phyloP scores from a whole-genome alignment of 1,140 invertebrate genomes.

The Bursaphelenchus mucronatus region DNA sequence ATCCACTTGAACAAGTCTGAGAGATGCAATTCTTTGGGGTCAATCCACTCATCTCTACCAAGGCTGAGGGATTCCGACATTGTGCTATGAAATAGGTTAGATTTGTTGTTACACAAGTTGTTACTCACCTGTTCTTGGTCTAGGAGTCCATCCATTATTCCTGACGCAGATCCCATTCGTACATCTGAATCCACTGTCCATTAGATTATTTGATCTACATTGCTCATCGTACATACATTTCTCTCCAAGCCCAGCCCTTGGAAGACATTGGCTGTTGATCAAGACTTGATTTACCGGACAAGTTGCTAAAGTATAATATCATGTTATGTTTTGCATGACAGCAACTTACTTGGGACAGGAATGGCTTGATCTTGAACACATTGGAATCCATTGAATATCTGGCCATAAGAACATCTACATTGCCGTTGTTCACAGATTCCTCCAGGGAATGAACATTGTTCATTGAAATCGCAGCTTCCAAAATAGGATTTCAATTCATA shows the following conservation, averaged over 20 bases:
- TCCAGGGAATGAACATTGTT: conserved; percentile 37
- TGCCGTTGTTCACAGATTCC: conserved; percentile 34
- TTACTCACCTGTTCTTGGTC: neutral
- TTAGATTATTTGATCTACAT: conserved; percentile 22
- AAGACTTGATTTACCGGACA: conserved; percentile 31
- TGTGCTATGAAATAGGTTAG: conserved; percentile 26
- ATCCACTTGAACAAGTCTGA: conserved; percentile 33
- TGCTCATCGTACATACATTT: conserved; percentile 38
- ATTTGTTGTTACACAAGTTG: neutral
- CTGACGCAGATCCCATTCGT: conserved; percentile 30
- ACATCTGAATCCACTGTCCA: conserved; percentile 28
- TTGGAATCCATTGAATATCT: conserved; percentile 33
- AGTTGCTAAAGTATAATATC: conserved; percentile 15
- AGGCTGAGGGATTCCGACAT: conserved; percentile 37
- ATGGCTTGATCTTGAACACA: conserved; percentile 43
- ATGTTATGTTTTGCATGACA: neutral
- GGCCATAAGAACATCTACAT: conserved; percentile 27
- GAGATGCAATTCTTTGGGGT: conserved; percentile 47
- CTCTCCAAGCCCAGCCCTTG: conserved; percentile 32
- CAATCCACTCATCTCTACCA: conserved; percentile 26
- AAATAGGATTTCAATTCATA: conserved; percentile 32
- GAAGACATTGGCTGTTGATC: conserved; percentile 41
- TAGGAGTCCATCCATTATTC: conserved; percentile 13
- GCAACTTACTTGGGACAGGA: conserved; percentile 27
- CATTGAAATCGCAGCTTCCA: conserved; percentile 39